Percentiles rank a stretch among this genome's conserved stretches.
phyloP scores from a whole-genome alignment of 1,140 invertebrate species.

The Physella acuta region DNA sequence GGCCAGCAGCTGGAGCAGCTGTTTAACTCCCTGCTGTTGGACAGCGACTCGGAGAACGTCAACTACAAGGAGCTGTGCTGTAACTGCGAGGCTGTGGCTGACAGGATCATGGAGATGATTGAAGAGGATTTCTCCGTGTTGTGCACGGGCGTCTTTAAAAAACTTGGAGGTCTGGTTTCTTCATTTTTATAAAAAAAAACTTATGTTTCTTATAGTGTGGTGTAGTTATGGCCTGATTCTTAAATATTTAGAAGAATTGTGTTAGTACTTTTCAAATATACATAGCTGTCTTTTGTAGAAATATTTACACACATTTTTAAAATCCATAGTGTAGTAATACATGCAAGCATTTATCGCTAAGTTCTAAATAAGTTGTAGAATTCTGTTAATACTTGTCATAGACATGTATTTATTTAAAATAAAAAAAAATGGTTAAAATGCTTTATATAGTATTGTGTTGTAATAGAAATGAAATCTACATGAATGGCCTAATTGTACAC shows the following conservation, averaged over 20 bases:
- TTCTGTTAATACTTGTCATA: too few species aligned
- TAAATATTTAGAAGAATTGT: too few species aligned
- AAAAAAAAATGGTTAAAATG: too few species aligned
- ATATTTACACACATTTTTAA: neutral
- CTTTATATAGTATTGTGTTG: too few species aligned
- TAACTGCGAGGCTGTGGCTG: constrained; percentile 44
- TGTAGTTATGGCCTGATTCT: too few species aligned
- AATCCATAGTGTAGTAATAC: neutral
- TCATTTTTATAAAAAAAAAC: too few species aligned
- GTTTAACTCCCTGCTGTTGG: constrained; percentile 44
- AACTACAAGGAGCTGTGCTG: constrained; percentile 44
- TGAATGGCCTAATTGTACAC: too few species aligned
- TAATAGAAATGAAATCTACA: too few species aligned
- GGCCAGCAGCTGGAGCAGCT: constrained; percentile 46
- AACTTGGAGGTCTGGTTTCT: constrained; percentile 33
- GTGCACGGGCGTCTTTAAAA: constrained; percentile 48
- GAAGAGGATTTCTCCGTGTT: constrained; percentile 53
- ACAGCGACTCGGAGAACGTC: constrained; percentile 39
- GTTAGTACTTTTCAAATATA: neutral
- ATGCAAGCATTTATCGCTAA: too few species aligned
- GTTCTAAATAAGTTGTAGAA: too few species aligned
- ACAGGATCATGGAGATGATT: constrained; percentile 51
- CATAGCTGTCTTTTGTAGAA: neutral
- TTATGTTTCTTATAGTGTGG: too few species aligned
- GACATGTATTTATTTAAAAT: too few species aligned